Evolutionary conservation across 92 coral and sea anemone species (phyloP), one percentile per base, ranked within the genome.

Genomic region (Phenganax marumi): DNA sequence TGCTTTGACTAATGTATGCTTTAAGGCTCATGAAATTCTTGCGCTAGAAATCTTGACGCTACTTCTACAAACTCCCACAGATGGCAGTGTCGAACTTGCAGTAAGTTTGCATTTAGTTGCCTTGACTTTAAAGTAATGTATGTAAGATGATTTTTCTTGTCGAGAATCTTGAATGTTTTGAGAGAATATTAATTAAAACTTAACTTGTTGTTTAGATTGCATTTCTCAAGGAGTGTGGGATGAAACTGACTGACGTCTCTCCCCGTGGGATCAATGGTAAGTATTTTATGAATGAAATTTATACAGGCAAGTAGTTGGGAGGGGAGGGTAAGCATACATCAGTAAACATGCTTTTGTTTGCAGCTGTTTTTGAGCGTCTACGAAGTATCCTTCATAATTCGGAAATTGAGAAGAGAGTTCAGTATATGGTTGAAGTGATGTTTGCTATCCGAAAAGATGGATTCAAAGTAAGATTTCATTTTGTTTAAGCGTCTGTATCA

Each of bases 391-490:
- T 95, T 53, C 97, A 95, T 75, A 88, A 92, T 66, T 89, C 92
- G 19, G 96, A 95, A 76, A 88, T 95, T 70, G 98, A 95, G 71
- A 93, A 91, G 81, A 83, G 98, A 76, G 98, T 95, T 24, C 97
- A 95, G 84, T 95, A 95, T 83, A 92, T 95, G 98, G 93, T 95
- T 64, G 98, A 95, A 87, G 97, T 95, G 47, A 95, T 94, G 97
- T 94, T 94, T 92, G 98, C 98, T 8, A 77, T 94, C 46, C 81
- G 98, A 73, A 94, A 93, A 56, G 97, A 93, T 86, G 93, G 93
- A 39, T 93, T 93, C 56, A 93, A 93, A 93, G 97, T 94, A 85
- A 52, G 23, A 17, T 8, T 39, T 72, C 50, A 83, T 14, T 23
- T 12, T 22, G 16, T 74, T 74, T 4, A 4, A 73, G 24, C 17